Base-by-base conservation (phyloP, 2,113 vertebrate genomes). In the Mobula hypostoma region DNA sequence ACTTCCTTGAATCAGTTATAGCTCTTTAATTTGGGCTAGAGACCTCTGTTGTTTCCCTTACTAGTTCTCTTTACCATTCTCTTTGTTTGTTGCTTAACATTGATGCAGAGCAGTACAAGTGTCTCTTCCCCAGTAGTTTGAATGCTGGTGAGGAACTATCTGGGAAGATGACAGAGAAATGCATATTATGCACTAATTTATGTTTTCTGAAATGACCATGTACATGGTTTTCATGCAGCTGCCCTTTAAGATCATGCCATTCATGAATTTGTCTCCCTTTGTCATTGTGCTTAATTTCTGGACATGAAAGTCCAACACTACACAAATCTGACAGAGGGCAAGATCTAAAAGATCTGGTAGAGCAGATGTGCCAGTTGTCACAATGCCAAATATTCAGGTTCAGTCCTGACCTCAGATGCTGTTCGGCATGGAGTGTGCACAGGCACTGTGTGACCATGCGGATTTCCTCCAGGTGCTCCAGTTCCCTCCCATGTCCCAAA, bases 151-250 rank as follows among this genome's bases (percentile, higher is more conserved):
- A 90, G 77, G 77, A 79, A 32, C 63, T 68, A n/a, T 90, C 61
- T 90, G 85, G 85, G 19, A 7, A 7, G 29, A 9, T 29, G 12
- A 61, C 14, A 32, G 32, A 90, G 85, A 68, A 66, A 66, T 90
- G 85, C 40, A 66, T 29, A 90, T 90, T 66, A 90, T 90, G 85
- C 61, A 88, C 83, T 29, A 66, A 90, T 90, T 90, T 90, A 63
- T 66, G 61, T 32, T 5, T 32, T 32, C 61, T 63, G n/a, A 90
- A 66, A 90, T 66, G 66, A 36, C 85, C 61, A 14, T 66, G 85
- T 17, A 63, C n/a, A n/a, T 66, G 58, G 15, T 90, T 90, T 32
- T 66, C 85, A 68, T 66, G 85, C 85, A 66, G 85, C 29, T 90
- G 85, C 85, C 85, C 29, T 63, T 32, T 36, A 32, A 90, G 85